Evolutionary conservation across 1,140 invertebrate species (phyloP).

Genomic region (Drosophila athabasca): DNA sequence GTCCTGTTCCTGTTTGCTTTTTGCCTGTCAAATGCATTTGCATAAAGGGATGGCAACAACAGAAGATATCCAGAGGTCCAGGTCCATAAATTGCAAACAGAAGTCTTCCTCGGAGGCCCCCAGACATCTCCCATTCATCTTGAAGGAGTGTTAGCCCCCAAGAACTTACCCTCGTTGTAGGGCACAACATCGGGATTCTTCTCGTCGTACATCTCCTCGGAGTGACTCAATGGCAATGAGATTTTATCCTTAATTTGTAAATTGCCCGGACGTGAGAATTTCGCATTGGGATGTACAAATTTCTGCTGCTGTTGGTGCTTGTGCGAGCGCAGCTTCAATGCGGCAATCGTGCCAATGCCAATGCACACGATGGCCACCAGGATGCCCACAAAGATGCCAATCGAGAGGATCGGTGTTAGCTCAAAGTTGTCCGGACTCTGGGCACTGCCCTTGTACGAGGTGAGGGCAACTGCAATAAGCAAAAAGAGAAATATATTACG

Average conservation of each 20-base stretch:
- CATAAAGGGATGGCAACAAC: slow-evolving; percentile 31
- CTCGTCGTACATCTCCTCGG: slow-evolving; percentile 90
- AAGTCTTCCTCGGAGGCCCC: slow-evolving; percentile 14
- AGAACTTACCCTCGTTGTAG: slow-evolving; percentile 91
- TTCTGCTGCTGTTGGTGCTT: slow-evolving; percentile 84
- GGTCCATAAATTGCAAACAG: slow-evolving; percentile 60
- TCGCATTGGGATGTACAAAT: slow-evolving; percentile 81
- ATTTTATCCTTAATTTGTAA: slow-evolving; percentile 88
- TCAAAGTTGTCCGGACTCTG: slow-evolving; percentile 86
- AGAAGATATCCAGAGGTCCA: slow-evolving; percentile 18
- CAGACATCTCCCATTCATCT: slow-evolving; percentile 58
- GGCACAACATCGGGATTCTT: slow-evolving; percentile 94
- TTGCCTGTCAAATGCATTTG: slow-evolving; percentile 63
- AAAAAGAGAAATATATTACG: slow-evolving; percentile 1
- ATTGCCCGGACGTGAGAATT: slow-evolving; percentile 86
- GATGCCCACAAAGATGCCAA: slow-evolving; percentile 89
- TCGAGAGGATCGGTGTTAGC: slow-evolving; percentile 88
- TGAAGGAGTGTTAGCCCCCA: slow-evolving; percentile 17
- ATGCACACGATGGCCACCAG: slow-evolving; percentile 88
- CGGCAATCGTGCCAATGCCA: slow-evolving; percentile 88
- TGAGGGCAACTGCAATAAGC: slow-evolving; percentile 63
- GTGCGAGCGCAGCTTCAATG: slow-evolving; percentile 87
- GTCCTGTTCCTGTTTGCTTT: slow-evolving; percentile 32
- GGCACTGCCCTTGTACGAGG: slow-evolving; percentile 85
- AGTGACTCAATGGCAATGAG: slow-evolving; percentile 87